Evolutionary conservation across 2,113 vertebrate species (phyloP), one percentile per base, ranked within the genome.

Genomic region (Arothron firmamentum): DNA sequence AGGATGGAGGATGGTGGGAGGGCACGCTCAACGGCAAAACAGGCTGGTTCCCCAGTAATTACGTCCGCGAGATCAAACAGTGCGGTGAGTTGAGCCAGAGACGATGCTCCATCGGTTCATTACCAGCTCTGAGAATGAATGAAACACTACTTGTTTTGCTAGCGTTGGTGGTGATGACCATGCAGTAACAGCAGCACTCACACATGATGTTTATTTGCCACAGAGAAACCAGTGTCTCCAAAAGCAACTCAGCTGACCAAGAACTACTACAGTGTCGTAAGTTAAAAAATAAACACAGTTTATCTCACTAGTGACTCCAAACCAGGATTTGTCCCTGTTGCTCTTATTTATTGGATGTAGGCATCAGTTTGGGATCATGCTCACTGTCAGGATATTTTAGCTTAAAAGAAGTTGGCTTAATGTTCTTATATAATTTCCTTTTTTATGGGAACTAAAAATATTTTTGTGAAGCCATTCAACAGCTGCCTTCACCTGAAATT

Each of bases 1-100:
- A 98, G 83, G 97, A 99, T 81, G 97, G 97, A 50, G 97, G 97
- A 80, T 99, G 97, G 97, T 99, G 97, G 97, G 96, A 99, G 91
- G 97, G 97, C 41, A 87, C 85, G 1, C 86, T 98, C 69, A 93
- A 93, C 62, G 93, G 96, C 74, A 94, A 89, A 90, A 95, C 92
- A 4, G 97, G 97, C 85, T 99, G 97, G 97, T 99, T 99, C 81
- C 96, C 97, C 67, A 99, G 97, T 81, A 99, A 99, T 92, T 99
- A 99, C 48, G 96, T 99, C 72, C 90, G 94, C 60, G 97, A 99
- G 90, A 83, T 96, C 88, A 99, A 99, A 88, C 78, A 94, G 65
- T 92, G 90, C 2, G 97, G 97, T 99, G 87, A 95, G 96, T 90
- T 31, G 34, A 3, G 34, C 34, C 34, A 38, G 11, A 10, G 34